Evolutionary conservation across 2,888 invertebrate genomes (phyloP).

Genomic region (Erynnis tages): DNA sequence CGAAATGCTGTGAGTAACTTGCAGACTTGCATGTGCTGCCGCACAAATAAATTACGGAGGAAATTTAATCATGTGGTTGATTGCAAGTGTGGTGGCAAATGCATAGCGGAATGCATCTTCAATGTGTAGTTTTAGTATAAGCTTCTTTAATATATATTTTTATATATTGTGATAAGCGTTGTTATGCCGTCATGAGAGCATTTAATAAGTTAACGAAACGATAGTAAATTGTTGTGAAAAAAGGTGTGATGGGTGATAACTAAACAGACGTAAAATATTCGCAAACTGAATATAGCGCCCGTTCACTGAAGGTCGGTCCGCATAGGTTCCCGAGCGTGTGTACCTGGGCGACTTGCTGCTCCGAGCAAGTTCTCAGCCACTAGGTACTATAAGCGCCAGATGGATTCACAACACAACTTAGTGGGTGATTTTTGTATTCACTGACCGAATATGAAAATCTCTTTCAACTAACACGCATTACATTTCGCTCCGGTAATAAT

Average conservation of each 20-base stretch:
- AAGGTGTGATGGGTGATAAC: constrained; percentile 68
- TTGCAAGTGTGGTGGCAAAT: constrained; percentile 76
- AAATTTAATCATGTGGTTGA: constrained; percentile 53
- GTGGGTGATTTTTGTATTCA: constrained; percentile 78
- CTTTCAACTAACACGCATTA: constrained; percentile 66
- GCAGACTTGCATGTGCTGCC: constrained; percentile 76
- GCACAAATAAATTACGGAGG: constrained; percentile 65
- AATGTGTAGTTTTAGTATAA: constrained; percentile 77
- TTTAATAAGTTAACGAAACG: constrained; percentile 74
- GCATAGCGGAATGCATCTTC: constrained; percentile 75
- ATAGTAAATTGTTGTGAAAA: constrained; percentile 51
- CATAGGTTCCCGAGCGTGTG: constrained; percentile 45
- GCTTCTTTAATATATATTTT: constrained; percentile 81
- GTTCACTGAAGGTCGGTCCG: constrained; percentile 16
- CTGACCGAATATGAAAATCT: constrained; percentile 69
- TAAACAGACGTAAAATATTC: constrained; percentile 22
- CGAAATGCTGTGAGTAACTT: constrained; percentile 68
- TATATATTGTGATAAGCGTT: constrained; percentile 81
- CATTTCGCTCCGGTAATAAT: constrained; percentile 48
- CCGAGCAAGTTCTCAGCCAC: constrained; percentile 72
- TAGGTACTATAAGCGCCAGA: constrained; percentile 65
- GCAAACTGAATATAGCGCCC: background rate
- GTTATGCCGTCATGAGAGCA: constrained; percentile 78
- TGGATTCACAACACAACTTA: constrained; percentile 53
- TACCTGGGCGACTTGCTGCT: constrained; percentile 77